phyloP scores from a whole-genome alignment of 2,797 vertebrate species.

The Rhabdomys pumilio region DNA sequence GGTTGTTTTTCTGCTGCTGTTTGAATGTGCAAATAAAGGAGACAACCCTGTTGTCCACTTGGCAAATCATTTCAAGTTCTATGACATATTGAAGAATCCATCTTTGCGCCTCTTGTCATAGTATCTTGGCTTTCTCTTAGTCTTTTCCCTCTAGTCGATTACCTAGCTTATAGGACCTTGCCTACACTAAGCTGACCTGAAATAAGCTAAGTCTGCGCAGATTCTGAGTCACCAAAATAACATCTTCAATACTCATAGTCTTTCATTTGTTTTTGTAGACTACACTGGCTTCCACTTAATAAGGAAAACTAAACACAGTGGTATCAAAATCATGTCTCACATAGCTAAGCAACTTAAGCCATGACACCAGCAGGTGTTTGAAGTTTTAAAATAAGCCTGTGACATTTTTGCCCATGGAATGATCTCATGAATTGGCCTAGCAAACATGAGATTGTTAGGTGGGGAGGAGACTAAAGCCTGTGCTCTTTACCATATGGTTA shows the following conservation, averaged over 20 bases:
- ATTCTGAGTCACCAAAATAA: background rate
- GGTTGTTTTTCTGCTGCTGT: slow-evolving; percentile 87
- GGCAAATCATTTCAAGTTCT: slow-evolving; percentile 65
- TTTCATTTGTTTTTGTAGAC: background rate
- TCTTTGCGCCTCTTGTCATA: background rate
- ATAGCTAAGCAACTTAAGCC: background rate
- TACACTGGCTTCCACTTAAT: background rate
- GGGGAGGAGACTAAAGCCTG: background rate
- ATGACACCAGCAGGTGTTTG: background rate
- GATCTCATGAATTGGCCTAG: slow-evolving; percentile 12
- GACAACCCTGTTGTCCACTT: slow-evolving; percentile 72
- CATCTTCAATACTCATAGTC: background rate
- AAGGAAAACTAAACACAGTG: slow-evolving; percentile 31
- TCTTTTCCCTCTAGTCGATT: slow-evolving; percentile 48
- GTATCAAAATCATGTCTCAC: slow-evolving; percentile 7
- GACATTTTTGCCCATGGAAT: slow-evolving; percentile 2
- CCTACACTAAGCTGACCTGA: background rate
- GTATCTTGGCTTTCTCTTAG: background rate
- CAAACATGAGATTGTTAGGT: background rate
- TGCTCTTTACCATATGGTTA: background rate
- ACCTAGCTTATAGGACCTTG: background rate
- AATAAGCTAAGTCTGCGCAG: background rate
- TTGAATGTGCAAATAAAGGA: slow-evolving; percentile 80
- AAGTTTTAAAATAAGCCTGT: slow-evolving; percentile 9
- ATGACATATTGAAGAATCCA: slow-evolving; percentile 42